Evolutionary conservation across 64 coral and sea anemone species (phyloP).

Genomic region (Montipora foliosa): DNA sequence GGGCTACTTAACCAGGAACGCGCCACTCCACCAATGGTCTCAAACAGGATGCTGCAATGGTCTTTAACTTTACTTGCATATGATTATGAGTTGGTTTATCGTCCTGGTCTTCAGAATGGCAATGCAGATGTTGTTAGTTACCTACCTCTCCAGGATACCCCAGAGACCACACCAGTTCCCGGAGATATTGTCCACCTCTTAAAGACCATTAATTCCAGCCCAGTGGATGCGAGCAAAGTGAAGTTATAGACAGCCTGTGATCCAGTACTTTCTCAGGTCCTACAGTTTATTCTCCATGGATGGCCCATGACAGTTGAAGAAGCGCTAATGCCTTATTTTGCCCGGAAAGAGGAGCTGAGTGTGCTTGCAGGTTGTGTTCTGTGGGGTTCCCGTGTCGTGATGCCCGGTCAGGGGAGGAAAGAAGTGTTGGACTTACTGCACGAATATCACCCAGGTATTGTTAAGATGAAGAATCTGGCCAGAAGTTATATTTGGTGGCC

Average conservation of each 20-base stretch:
- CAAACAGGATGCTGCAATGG: too few species aligned
- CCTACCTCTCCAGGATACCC: too few species aligned
- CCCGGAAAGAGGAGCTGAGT: background rate
- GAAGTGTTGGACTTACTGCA: background rate
- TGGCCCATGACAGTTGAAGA: background rate
- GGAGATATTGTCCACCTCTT: background rate
- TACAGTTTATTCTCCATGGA: background rate
- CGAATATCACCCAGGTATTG: background rate
- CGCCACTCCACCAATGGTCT: too few species aligned
- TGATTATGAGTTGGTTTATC: too few species aligned
- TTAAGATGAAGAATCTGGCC: background rate
- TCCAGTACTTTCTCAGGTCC: too few species aligned
- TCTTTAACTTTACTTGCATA: too few species aligned
- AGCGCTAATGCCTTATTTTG: background rate
- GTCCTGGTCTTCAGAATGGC: too few species aligned
- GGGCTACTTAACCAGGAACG: too few species aligned
- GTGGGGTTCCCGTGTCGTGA: background rate
- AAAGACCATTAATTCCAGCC: background rate
- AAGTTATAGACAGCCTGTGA: too few species aligned
- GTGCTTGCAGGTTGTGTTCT: background rate
- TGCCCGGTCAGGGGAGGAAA: background rate
- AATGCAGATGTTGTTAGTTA: too few species aligned
- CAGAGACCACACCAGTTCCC: background rate
- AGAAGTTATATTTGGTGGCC: background rate
- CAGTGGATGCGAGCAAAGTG: background rate